Base-by-base conservation (phyloP, 2,797 vertebrate genomes). In the Loriculus beryllinus region DNA sequence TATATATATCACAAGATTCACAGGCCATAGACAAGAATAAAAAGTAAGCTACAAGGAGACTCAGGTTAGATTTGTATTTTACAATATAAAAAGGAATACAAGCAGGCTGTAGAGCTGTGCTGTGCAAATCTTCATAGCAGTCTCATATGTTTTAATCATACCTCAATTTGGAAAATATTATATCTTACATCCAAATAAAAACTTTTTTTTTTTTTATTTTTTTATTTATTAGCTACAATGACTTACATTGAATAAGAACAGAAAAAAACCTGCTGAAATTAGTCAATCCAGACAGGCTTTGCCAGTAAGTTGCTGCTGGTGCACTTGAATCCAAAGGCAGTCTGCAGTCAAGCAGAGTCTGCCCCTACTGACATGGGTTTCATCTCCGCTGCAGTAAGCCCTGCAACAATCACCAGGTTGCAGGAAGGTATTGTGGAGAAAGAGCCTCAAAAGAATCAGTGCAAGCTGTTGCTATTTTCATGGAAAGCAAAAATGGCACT, bases 141-240 rank as follows among this genome's bases (percentile, higher is more conserved):
- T 63, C 68, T 86, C 75, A 37, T 93, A 74, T 18, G 56, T 81
- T 95, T 96, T 95, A 92, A 91, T 93, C 83, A 79, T 81, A 68
- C 37, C 37, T 78, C 40, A 48, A 67, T 92, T 89, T 79, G 48
- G 67, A 91, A 95, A 95, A 63, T 62, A 13, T 72, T 77, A 9
- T 47, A 12, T 74, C 82, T 86, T 69, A 47, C 25, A 56, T 92
- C 35, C 51, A 91, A 79, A 96, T 92, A 88, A 95, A 94, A 68
- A 5, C 37, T 39, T 39, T 49, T 1, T 35, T 81, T 74, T 83
- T 1, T 31, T 78, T 79, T 87, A 91, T 93, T 85, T 1, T 31
- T 78, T 79, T 87, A 91, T 93, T 85, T 92, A 95, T 96, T 94
- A 93, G 79, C 48, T 82, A 12, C n/a, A 68, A 76, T 42, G 16